Percentiles rank a stretch among this genome's conserved stretches.
Evolutionary conservation across 2,113 vertebrate genomes (phyloP).

Genomic region (Gallinago jamesoni): DNA sequence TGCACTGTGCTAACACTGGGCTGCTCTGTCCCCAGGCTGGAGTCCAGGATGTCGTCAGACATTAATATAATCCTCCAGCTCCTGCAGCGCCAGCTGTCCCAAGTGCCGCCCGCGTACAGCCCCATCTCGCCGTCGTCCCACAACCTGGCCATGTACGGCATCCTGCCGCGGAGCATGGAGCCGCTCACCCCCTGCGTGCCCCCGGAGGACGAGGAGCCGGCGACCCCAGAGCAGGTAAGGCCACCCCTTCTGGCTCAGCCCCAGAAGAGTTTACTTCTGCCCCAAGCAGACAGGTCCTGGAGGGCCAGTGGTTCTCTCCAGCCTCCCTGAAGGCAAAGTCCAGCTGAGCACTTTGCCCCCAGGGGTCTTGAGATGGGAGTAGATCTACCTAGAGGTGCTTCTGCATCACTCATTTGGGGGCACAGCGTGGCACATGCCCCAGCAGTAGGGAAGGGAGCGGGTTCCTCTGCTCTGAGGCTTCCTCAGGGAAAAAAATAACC

Average conservation of each 20-base stretch:
- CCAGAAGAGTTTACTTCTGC: fast-evolving
- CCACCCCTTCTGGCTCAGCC: background rate
- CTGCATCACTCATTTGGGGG: background rate
- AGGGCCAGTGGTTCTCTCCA: background rate
- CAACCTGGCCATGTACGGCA: constrained; percentile 74
- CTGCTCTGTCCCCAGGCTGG: constrained; percentile 80
- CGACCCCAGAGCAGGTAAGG: constrained; percentile 75
- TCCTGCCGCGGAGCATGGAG: constrained; percentile 66
- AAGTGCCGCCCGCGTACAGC: constrained; percentile 84
- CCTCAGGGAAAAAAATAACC: background rate
- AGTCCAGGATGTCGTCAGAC: constrained; percentile 91
- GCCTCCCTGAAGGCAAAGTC: background rate
- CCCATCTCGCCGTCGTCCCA: constrained; percentile 78
- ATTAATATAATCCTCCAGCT: constrained; percentile 92
- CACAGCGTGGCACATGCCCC: background rate
- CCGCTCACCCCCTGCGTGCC: constrained; percentile 30
- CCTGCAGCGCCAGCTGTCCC: constrained; percentile 88
- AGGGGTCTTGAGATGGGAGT: background rate
- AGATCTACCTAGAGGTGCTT: background rate
- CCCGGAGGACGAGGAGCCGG: constrained; percentile 41
- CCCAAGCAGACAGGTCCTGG: fast-evolving
- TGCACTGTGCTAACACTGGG: background rate
- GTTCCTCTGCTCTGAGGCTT: background rate
- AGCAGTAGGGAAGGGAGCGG: background rate
- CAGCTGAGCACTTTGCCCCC: background rate